Evolutionary conservation across 2,888 invertebrate genomes (phyloP).

Genomic region (Torymus auratus): DNA sequence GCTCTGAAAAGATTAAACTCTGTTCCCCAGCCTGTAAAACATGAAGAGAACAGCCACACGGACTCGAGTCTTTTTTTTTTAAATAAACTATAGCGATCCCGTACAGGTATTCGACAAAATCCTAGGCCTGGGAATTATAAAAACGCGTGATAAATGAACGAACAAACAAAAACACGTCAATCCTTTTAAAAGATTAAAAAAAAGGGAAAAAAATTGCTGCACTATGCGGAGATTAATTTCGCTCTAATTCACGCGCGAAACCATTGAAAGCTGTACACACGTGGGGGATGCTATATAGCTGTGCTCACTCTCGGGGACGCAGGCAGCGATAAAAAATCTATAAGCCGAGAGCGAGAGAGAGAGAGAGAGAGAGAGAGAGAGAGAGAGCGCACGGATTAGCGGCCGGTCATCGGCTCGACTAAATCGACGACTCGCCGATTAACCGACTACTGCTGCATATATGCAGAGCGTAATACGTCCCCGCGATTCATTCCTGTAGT

Average conservation of each 20-base stretch:
- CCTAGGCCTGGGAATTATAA: neutral
- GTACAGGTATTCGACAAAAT: too few species aligned
- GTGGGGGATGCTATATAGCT: too few species aligned
- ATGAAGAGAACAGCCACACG: too few species aligned
- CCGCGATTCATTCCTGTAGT: too few species aligned
- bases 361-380: too few species aligned
- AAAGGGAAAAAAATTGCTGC: neutral
- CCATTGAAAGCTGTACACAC: conserved; percentile 23
- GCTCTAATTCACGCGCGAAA: conserved; percentile 37
- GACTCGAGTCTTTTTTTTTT: too few species aligned
- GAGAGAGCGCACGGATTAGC: conserved; percentile 37
- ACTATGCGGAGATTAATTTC: conserved; percentile 30
- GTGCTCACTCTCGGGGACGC: neutral
- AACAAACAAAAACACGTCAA: neutral
- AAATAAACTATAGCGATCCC: too few species aligned
- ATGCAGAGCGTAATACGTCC: neutral
- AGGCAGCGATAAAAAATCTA: conserved; percentile 32
- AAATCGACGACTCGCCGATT: conserved; percentile 46
- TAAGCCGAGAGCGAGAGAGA: conserved; percentile 20
- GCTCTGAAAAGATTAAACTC: too few species aligned
- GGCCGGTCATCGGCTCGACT: conserved; percentile 8
- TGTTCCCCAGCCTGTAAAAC: too few species aligned
- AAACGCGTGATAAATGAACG: conserved; percentile 20
- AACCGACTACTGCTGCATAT: conserved; percentile 17
- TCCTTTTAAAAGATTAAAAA: conserved; percentile 20